These are phyloP conservation scores for Drosophila dunni DNA, from an alignment of 1,140 invertebrate genomes.

Conservation along the genomic window DNA sequence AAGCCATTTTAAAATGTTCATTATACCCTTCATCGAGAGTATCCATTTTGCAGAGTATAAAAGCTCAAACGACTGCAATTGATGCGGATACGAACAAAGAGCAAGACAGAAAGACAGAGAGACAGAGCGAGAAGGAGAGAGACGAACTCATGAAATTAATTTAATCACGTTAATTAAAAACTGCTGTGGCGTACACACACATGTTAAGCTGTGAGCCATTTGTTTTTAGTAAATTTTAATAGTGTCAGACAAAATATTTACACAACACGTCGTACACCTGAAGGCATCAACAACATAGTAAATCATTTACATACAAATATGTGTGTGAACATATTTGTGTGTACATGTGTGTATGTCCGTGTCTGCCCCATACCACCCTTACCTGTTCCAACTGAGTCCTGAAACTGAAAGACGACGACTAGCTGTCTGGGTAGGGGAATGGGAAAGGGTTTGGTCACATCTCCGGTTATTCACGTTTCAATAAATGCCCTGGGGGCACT, in stretches of 20 bases:
- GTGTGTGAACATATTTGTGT: neutral
- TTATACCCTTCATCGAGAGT: neutral
- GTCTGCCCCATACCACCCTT: too few species aligned
- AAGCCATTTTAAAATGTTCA: neutral
- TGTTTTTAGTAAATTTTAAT: conserved; percentile 72
- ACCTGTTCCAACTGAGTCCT: too few species aligned
- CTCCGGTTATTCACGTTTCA: too few species aligned
- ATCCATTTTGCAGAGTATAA: conserved; percentile 16
- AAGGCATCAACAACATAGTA: conserved; percentile 20
- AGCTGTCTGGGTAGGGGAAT: too few species aligned
- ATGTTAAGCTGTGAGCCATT: conserved; percentile 25
- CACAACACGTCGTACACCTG: conserved; percentile 64
- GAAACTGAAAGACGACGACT: too few species aligned
- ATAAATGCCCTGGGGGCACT: too few species aligned
- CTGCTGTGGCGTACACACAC: conserved; percentile 20
- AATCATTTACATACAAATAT: neutral
- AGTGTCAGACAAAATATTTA: conserved; percentile 70
- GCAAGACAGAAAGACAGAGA: neutral
- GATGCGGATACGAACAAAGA: conserved; percentile 11
- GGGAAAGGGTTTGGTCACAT: too few species aligned
- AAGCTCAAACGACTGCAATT: conserved; percentile 34
- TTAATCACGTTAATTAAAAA: conserved; percentile 80
- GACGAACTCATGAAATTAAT: conserved; percentile 73
- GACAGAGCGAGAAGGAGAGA: too few species aligned
- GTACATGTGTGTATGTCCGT: too few species aligned